A percentile compares a stretch with the other conserved stretches of the same genome.
Evolutionary conservation across 2,797 vertebrate species (phyloP).

Genomic region (Gallinago solitaria): DNA sequence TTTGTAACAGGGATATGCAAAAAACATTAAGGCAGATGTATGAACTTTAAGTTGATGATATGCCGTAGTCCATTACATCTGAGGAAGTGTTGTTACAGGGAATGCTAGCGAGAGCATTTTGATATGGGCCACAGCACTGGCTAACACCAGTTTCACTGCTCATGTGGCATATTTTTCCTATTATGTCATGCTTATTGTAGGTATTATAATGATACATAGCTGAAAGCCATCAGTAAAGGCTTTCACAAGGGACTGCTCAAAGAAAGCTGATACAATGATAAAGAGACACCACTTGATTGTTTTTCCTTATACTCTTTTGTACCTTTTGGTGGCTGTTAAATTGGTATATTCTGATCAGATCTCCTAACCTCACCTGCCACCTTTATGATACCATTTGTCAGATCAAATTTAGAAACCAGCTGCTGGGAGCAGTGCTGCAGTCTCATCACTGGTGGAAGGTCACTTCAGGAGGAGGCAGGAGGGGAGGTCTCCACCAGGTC

Average conservation of each 20-base stretch:
- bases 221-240: conserved; percentile 48
- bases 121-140: conserved; percentile 15
- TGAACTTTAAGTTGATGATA: conserved; percentile 16
- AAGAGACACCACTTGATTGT: conserved; percentile 50
- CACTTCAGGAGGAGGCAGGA: background rate
- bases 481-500: background rate
- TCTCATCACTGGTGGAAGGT: background rate
- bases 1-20: conserved; percentile 11
- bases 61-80: conserved; percentile 21
- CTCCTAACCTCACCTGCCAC: conserved; percentile 4
- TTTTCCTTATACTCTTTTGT: conserved; percentile 35
- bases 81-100: conserved; percentile 41
- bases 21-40: conserved; percentile 50
- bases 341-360: background rate
- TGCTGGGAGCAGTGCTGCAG: background rate
- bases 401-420: conserved; percentile 27
- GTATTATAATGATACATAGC: conserved; percentile 46
- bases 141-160: conserved; percentile 33
- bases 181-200: conserved; percentile 34
- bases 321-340: conserved; percentile 19
- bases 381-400: conserved; percentile 15
- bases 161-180: conserved; percentile 40
- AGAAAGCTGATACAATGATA: conserved; percentile 55
- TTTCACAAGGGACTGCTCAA: background rate
- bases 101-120: conserved; percentile 25